phyloP scores from a whole-genome alignment of 2,113 vertebrate genomes.

The Aegypius monachus region DNA sequence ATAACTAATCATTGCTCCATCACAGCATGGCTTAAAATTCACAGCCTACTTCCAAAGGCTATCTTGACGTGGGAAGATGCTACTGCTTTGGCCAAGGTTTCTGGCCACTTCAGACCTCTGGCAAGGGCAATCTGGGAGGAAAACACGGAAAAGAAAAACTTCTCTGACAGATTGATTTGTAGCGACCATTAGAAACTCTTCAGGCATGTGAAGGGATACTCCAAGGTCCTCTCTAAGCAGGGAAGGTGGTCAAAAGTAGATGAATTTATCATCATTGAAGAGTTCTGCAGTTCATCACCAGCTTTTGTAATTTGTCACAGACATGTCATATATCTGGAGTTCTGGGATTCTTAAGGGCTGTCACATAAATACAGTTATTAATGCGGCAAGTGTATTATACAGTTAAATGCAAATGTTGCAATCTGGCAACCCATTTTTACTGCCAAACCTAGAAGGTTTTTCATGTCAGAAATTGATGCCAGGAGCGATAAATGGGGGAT shows the following conservation, averaged over 20 bases:
- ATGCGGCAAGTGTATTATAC: not conserved
- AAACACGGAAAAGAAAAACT: not conserved
- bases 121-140: not conserved
- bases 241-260: not conserved
- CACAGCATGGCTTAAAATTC: not conserved
- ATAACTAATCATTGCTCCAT: not conserved
- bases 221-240: slow-evolving; percentile 2
- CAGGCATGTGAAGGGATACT: not conserved
- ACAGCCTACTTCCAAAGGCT: not conserved
- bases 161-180: slow-evolving; percentile 39
- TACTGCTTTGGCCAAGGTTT: not conserved
- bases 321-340: not conserved
- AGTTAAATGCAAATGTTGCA: slow-evolving; percentile 51
- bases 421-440: slow-evolving; percentile 44
- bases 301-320: slow-evolving; percentile 18
- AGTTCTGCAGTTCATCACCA: slow-evolving; percentile 2
- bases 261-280: slow-evolving; percentile 29
- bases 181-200: slow-evolving; percentile 19
- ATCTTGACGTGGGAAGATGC: rapidly evolving
- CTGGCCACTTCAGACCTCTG: not conserved
- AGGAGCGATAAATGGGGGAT: slow-evolving; percentile 33
- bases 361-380: slow-evolving; percentile 46
- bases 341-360: slow-evolving; percentile 37
- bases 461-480: slow-evolving; percentile 52
- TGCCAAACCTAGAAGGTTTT: slow-evolving; percentile 43